Base-by-base conservation (phyloP, 2,113 vertebrate species). In the Drymodes brunneopygia region DNA sequence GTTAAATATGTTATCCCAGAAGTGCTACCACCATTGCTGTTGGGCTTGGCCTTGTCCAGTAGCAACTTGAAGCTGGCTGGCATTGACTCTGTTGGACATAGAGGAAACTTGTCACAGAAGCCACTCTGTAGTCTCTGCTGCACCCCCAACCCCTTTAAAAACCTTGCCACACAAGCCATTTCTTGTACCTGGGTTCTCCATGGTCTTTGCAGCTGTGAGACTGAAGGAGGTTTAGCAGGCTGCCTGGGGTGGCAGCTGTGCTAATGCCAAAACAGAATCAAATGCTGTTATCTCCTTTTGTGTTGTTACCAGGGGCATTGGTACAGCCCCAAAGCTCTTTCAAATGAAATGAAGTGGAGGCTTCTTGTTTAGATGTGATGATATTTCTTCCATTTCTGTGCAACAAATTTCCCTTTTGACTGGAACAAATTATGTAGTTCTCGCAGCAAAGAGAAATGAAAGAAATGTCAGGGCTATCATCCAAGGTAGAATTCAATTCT, bases 401-500 rank as follows among this genome's bases (percentile, higher is more conserved):
- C 28, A 78, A 93, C 19, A 85, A 12, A 81, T 91, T 95, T 96
- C 58, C 50, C 23, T 69, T 94, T 91, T 94, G 81, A 90, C 73
- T 85, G 58, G 42, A 90, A 83, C 19, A 81, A 93, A 77, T 95
- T 62, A 80, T 14, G 64, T 81, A 57, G 51, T 56, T 57, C 61
- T 87, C 21, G 21, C 38, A 50, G 74, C 29, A 80, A 61, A 82
- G 79, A 82, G 64, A 91, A 93, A 82, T 80, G 60, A 72, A 88
- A 80, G 78, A 83, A 90, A 69, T 91, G 47, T 25, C 66, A 86
- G 71, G 62, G 71, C 38, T 92, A 80, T 82, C 47, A 88, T 54
- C 84, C 53, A 69, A 81, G 45, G 54, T 62, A 29, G 62, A 85
- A 94, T 90, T 82, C 33, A 90, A 24, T 90, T 90, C 45, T 85